Base-by-base conservation (phyloP, 2,888 invertebrate species). In the Phyllotreta striolata region DNA sequence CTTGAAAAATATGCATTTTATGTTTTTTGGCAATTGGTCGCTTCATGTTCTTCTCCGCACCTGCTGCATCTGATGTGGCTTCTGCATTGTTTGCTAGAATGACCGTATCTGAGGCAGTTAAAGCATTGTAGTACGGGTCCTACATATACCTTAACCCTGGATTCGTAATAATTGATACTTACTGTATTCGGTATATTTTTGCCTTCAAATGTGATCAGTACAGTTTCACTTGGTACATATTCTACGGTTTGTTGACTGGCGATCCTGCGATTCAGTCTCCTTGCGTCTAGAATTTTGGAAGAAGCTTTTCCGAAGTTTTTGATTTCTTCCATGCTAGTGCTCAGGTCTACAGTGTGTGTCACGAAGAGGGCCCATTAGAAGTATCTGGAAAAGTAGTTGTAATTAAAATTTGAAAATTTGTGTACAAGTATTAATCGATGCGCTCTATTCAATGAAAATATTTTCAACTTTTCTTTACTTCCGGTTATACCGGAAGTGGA, bases 121-220 rank as follows among this genome's bases (percentile, higher is more conserved):
- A 41, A 2, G 37, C 41, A 55, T 12, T 41, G 55, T 14, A 55
- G n/a, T 14, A 55, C 40, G 8, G 55, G 40, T 3, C 14, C 40
- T 6, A 55, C 13, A 39, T 38, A 38, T 1, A 55, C 8, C 24
- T 39, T 10, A 1, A 55, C 39, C 1, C 55, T 55, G 1, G 12
- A 2, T 49, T 49, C 49, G 4, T 49, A 49, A 49, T 49, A 24
- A 38, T 55, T 55, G 9, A 55, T 55, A 40, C 14, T 9, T 38
- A 55, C 38, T 8, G 4, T 39, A 4, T 55, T 9, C 41, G 55
- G 55, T 9, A 55, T 7, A 5, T 8, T 13, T 5, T 9, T 40
- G 8, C 55, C 55, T 40, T 41, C 41, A 41, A 55, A 40, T 1
- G 55, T 55, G 13, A 41, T 39, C 13, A 55, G n/a, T 1, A 55